Conservation (phyloP, 2,888 invertebrate species). For the Eumerus sabulonum region DNA sequence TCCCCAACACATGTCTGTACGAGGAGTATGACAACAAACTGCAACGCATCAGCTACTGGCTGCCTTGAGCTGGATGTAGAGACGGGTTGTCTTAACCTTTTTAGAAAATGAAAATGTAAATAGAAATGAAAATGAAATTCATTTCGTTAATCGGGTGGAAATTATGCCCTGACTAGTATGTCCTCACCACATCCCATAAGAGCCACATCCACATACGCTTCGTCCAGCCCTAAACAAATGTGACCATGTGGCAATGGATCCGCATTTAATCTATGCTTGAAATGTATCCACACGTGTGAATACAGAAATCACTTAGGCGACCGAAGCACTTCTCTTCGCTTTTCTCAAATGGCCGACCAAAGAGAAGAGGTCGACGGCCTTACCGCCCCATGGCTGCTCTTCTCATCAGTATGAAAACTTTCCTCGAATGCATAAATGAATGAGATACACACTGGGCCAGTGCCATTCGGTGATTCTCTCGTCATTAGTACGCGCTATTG, state of each 20-base stretch:
- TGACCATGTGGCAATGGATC: constrained; percentile 51
- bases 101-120: constrained; percentile 67
- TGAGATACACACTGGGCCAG: neutral
- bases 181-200: constrained; percentile 20
- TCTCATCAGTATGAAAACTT: no score
- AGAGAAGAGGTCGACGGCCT: neutral
- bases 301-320: constrained; percentile 47
- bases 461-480: neutral
- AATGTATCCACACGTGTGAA: constrained; percentile 50
- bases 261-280: constrained; percentile 51
- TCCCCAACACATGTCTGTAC: neutral
- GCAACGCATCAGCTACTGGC: neutral
- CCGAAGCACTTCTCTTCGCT: constrained; percentile 27
- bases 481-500: no score
- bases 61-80: neutral
- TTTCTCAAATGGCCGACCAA: constrained; percentile 26
- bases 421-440: no score
- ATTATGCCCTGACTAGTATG: constrained; percentile 61
- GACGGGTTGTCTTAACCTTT: constrained; percentile 66
- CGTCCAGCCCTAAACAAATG: constrained; percentile 27
- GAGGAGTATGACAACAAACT: neutral
- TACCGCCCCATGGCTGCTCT: neutral
- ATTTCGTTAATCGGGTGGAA: constrained; percentile 70
- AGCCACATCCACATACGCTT: no score
- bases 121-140: constrained; percentile 63